Evolutionary conservation across 2,113 vertebrate genomes (phyloP), one percentile per base, ranked within the genome.

Genomic region (Notechis scutatus): DNA sequence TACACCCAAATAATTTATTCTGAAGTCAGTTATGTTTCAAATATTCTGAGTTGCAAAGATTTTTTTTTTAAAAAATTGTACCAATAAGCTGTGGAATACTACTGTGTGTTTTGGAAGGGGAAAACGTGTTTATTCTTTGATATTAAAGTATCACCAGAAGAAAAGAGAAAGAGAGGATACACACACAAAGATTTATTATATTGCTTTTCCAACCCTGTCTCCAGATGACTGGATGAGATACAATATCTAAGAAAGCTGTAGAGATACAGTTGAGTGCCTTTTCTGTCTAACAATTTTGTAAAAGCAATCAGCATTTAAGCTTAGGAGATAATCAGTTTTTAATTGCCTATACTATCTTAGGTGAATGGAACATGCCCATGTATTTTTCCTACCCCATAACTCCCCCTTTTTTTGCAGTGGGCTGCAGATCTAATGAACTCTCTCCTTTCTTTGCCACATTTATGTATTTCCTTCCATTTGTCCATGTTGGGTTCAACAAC

Each of bases 401-500:
- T 3, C 39, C 29, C 1, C 56, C 0, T 11, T 50, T 10, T 64
- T 11, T 0, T 88, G 50, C 0, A 0, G 21, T 61, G 0, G 92
- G 94, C 57, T 90, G 86, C 52, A 52, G 50, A 0, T 69, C 52
- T 90, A 85, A 24, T 18, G 45, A 0, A 0, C 11, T 18, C 69
- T 20, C 81, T 57, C 81, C 85, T 45, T 45, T 94, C 92, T 0
- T 50, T 91, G 56, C 69, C 45, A 4, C 34, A 11, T 93, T 54
- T 21, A 85, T 12, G 14, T 21, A 86, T 23, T 87, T n/a, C 23
- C 74, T 57, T 91, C 93, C 95, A 23, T 94, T 97, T 96, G 96
- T 95, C 95, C 96, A 92, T 45, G 93, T 87, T 64, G 93, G 91
- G 85, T 85, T 90, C 42, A 92, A 90, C 94, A 52, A 92, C 15